A percentile compares a stretch with the other conserved stretches of the same genome.
phyloP scores from a whole-genome alignment of 2,797 vertebrate genomes.

The Tenualosa thibaudeaui region DNA sequence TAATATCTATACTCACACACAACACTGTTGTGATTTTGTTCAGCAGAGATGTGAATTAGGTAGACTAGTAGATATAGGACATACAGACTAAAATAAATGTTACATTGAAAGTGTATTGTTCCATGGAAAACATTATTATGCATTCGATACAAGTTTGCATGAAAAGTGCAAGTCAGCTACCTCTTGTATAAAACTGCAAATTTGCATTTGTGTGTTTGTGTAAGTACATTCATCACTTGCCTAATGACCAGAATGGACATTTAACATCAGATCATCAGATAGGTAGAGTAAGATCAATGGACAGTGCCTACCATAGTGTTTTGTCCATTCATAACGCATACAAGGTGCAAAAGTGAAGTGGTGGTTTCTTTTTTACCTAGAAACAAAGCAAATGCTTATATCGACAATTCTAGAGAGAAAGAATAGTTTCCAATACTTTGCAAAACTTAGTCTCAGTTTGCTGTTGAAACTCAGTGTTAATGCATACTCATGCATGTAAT shows the following conservation, averaged over 20 bases:
- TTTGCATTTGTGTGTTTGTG: not conserved
- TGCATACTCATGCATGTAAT: too few relatives aligned
- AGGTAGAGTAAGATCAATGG: not conserved
- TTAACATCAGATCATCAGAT: conserved; percentile 3
- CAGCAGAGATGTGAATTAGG: not conserved
- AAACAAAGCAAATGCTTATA: not conserved
- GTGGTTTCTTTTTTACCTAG: not conserved
- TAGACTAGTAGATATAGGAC: not conserved
- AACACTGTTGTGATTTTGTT: too few relatives aligned
- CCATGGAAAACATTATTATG: not conserved
- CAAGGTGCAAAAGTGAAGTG: not conserved
- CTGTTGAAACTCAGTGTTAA: too few relatives aligned
- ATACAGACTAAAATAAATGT: not conserved
- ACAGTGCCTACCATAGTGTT: not conserved
- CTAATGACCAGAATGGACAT: not conserved
- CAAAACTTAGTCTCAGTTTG: not conserved
- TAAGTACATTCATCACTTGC: not conserved
- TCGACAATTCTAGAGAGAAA: not conserved
- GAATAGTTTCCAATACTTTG: not conserved
- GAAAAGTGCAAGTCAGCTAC: conserved; percentile 19
- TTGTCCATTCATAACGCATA: not conserved
- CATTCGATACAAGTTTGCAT: not conserved
- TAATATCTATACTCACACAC: too few relatives aligned
- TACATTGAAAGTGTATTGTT: not conserved
- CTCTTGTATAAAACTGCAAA: conserved; percentile 15